Percentiles rank a stretch among this genome's conserved stretches.
phyloP scores from a whole-genome alignment of 2,797 vertebrate genomes.

The Coluber constrictor region DNA sequence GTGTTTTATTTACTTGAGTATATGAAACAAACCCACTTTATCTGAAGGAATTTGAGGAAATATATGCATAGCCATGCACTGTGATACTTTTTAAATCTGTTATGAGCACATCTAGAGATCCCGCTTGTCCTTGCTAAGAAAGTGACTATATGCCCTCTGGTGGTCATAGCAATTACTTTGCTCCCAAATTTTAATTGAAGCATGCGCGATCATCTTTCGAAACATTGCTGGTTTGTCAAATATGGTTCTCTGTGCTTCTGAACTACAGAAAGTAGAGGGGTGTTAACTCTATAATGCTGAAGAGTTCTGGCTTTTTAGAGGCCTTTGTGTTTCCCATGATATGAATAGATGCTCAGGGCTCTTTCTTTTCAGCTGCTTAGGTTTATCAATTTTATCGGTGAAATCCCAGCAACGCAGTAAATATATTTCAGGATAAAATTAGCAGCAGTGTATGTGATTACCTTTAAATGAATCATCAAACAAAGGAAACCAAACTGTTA shows the following conservation, averaged over 20 bases:
- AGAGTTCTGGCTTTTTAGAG: background rate
- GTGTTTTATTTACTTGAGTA: background rate
- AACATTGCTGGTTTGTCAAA: background rate
- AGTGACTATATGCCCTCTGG: background rate
- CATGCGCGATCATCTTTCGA: background rate
- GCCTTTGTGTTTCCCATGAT: accelerated
- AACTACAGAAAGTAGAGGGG: background rate
- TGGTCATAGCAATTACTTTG: conserved; percentile 7
- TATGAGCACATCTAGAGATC: background rate
- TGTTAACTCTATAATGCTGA: background rate
- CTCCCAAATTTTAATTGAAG: background rate
- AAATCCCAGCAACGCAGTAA: conserved; percentile 18
- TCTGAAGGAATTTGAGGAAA: background rate
- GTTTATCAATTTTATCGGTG: conserved; percentile 5
- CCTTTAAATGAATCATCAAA: conserved; percentile 4
- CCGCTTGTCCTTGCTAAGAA: background rate
- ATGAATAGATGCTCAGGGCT: background rate
- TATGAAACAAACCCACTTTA: background rate
- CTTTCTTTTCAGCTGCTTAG: background rate
- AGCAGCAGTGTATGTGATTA: background rate
- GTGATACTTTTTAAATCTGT: background rate
- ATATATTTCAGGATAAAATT: conserved; percentile 28
- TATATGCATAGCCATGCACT: background rate
- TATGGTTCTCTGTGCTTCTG: background rate
- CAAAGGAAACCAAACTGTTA: conserved; percentile 33